phyloP scores from a whole-genome alignment of 2,113 vertebrate genomes.

The Carassius gibelio region DNA sequence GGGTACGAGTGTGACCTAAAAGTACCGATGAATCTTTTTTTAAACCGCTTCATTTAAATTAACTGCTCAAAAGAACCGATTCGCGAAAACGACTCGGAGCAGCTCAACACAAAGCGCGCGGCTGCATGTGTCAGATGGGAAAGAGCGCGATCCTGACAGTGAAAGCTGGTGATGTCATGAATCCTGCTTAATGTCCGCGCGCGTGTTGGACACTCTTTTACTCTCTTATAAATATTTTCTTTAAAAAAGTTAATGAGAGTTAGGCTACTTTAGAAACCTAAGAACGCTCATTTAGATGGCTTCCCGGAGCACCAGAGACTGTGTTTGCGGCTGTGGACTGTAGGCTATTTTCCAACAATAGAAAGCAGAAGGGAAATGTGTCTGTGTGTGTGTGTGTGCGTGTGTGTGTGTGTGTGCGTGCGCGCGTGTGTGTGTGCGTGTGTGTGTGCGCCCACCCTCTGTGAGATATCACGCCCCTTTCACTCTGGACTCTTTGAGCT shows the following conservation, averaged over 20 bases:
- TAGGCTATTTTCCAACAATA: conserved; percentile 13
- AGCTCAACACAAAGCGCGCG: conserved; percentile 26
- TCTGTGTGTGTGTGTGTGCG: background rate
- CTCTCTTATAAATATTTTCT: background rate
- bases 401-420: background rate
- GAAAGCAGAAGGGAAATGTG: background rate
- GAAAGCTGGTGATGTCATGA: conserved; percentile 14
- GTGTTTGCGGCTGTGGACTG: background rate
- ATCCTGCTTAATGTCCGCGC: background rate
- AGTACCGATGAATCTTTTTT: background rate
- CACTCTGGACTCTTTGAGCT: background rate
- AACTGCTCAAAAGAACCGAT: conserved; percentile 19
- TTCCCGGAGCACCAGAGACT: background rate
- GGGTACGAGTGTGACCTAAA: background rate
- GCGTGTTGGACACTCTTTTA: background rate
- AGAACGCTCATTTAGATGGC: background rate
- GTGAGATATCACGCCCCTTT: background rate
- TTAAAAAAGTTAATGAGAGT: background rate
- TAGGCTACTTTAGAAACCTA: background rate
- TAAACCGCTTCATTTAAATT: background rate
- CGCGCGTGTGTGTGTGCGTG: background rate
- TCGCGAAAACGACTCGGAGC: background rate
- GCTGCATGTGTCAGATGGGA: background rate
- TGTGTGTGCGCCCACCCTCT: background rate
- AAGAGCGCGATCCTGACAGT: conserved; percentile 1